Base-by-base conservation (phyloP, 2,888 invertebrate species). In the Aethes cnicana region DNA sequence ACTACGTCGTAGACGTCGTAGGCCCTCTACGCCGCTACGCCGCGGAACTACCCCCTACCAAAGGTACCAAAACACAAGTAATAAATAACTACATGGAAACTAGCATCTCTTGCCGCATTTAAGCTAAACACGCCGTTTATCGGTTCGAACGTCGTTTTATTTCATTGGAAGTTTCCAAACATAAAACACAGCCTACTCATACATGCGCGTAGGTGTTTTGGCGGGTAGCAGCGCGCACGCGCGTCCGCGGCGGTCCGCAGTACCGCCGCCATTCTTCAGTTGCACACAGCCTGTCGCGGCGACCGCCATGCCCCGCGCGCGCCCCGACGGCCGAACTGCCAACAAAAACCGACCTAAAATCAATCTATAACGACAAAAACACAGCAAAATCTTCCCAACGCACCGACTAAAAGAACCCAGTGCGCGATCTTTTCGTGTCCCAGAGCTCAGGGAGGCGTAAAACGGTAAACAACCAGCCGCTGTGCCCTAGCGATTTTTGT, bases 141-240 rank as follows among this genome's bases (percentile, higher is more conserved):
- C 0, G n/a, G 17, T 16, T 32, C 4, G 9, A 16, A 39, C 28
- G 18, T n/a, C 21, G 32, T 47, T 23, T 9, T 26, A 30, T 41
- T 50, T 28, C 36, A 37, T 37, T 77, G 69, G 66, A 79, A 82
- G 72, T 83, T 84, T 81, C 75, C 67, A 81, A 83, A 73, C 72
- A 65, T 60, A 58, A 63, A 68, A 66, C 66, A 68, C 59, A 52
- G 58, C 67, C 72, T 69, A 71, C 72, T 67, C 82, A 84, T 83
- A 82, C 84, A 85, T 84, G 85, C 87, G 86, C 86, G 87, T 83
- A 80, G 87, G 82, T 84, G 79, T 81, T 78, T 88, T 87, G 89
- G 88, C 87, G 89, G 86, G 87, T 75, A 74, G 73, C 55, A 78
- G 57, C 37, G 64, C 88, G 87, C 88, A 70, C 69, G 88, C 84